Evolutionary conservation across 2,113 vertebrate species (phyloP), one percentile per base, ranked within the genome.

Genomic region (Myxocyprinus asiaticus): DNA sequence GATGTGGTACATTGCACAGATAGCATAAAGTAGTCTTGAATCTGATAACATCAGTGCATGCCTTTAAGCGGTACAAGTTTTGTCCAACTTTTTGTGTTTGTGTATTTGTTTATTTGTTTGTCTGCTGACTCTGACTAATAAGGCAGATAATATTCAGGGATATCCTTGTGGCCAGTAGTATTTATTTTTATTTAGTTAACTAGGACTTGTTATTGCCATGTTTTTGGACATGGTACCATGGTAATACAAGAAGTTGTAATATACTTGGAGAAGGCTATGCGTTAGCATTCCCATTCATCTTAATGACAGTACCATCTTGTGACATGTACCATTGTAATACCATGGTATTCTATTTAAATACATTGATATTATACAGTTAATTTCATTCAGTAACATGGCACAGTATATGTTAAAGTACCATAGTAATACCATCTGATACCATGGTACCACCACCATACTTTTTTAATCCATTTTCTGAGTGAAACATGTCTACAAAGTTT

Each of bases 1-100:
- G 70, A 67, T 66, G 66, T 78, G 66, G 76, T 66, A 68, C 65
- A 62, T 59, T 4, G 43, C 70, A 61, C n/a, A 61, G 70, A 73
- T 73, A 73, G n/a, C 55, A 73, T 73, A 55, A 22, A 47, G 43
- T 15, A 4, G 48, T 11, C 67, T 48, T 53, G 70, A 73, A 59
- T 47, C 70, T 17, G 77, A 70, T n/a, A n/a, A n/a, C n/a, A n/a
- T n/a, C n/a, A n/a, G n/a, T 70, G 50, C 48, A 15, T 44, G 67
- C 43, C 56, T 51, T 43, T 15, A 22, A 69, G 51, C 14, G 4
- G n/a, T 15, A 17, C 43, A 59, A 70, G 68, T 47, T 11, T 61
- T 10, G n/a, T 17, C 43, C 3, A 61, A 61, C 44, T 59, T 69
- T 1, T 33, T 33, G 22, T 33, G 22, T 33, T 50, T 78, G 44